phyloP scores from a whole-genome alignment of 2,797 vertebrate genomes.

The Rhabdomys pumilio region DNA sequence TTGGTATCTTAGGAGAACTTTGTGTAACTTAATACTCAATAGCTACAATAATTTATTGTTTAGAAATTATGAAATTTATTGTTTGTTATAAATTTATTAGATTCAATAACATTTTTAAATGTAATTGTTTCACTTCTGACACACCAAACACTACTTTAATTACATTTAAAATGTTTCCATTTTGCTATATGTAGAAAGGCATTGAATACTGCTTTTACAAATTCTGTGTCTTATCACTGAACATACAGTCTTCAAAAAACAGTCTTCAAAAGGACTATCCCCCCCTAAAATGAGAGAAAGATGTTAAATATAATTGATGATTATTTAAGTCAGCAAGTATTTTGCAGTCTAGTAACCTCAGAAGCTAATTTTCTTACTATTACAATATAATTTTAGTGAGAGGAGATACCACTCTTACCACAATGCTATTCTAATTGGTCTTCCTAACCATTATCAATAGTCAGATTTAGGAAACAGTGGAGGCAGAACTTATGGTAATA shows the following conservation, averaged over 20 bases:
- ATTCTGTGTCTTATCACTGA: not conserved
- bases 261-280: not conserved
- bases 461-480: not conserved
- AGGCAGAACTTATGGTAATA: not conserved
- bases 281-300: not conserved
- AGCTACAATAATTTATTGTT: not conserved
- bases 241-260: not conserved
- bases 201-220: not conserved
- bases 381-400: not conserved
- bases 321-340: slow-evolving; percentile 1
- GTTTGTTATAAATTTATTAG: not conserved
- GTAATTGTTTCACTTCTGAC: not conserved
- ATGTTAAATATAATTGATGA: not conserved
- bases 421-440: accelerated
- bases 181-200: not conserved
- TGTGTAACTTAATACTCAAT: not conserved
- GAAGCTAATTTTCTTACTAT: not conserved
- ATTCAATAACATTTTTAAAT: slow-evolving; percentile 34
- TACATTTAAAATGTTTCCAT: not conserved
- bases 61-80: not conserved
- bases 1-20: not conserved
- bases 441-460: not conserved
- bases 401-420: not conserved
- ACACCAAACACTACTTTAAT: not conserved
- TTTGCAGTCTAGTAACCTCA: not conserved